These are phyloP conservation scores for Cassiopea andromeda DNA, from an alignment of 30 jellyfish, hydroid and myxozoan species.

Conservation along the genomic window DNA sequence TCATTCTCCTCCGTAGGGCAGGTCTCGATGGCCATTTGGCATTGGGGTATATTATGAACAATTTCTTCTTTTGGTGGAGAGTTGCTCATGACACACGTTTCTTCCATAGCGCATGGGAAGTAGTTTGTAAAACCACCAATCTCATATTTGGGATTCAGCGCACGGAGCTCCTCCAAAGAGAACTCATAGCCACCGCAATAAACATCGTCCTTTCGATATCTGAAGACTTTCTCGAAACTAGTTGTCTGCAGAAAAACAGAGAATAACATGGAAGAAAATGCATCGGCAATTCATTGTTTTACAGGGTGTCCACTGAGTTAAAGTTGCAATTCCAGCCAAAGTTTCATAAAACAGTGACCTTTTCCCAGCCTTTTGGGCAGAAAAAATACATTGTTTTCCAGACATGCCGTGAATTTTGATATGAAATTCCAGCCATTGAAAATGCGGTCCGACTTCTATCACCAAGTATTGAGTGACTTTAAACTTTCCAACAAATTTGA, in stretches of 20 bases:
- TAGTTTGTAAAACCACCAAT: constrained; percentile 11
- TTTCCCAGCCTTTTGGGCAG: too few species aligned
- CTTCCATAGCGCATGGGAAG: constrained; percentile 44
- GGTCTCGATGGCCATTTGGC: not conserved
- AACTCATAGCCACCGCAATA: constrained; percentile 82
- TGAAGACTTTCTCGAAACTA: constrained; percentile 19
- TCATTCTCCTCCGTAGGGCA: not conserved
- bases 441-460: too few species aligned
- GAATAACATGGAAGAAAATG: too few species aligned
- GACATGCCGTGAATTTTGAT: too few species aligned
- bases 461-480: too few species aligned
- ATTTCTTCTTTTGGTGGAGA: not conserved
- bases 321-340: too few species aligned
- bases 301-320: too few species aligned
- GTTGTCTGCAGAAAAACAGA: constrained; percentile 11
- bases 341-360: too few species aligned
- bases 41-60: not conserved
- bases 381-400: too few species aligned
- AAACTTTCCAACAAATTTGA: too few species aligned
- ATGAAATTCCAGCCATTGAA: too few species aligned
- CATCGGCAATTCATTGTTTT: too few species aligned
- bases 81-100: constrained; percentile 22
- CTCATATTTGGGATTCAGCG: constrained; percentile 30
- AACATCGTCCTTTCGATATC: constrained; percentile 68
- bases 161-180: constrained; percentile 89